A percentile compares a stretch with the other conserved stretches of the same genome.
Evolutionary conservation across 23 tunicate species (phyloP).

Genomic region (Diplosoma virens): DNA sequence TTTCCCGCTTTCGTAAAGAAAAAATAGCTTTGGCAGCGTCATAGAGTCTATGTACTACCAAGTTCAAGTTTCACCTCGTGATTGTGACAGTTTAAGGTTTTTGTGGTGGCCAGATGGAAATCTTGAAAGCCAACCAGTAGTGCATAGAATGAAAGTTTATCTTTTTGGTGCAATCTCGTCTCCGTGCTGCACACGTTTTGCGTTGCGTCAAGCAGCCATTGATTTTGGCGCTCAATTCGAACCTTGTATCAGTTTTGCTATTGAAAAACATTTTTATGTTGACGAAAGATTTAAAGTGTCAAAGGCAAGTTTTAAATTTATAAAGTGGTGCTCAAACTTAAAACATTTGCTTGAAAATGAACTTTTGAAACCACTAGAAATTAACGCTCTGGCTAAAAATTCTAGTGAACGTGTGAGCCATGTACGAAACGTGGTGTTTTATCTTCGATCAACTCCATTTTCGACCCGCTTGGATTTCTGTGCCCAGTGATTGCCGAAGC

Average conservation of each 20-base stretch:
- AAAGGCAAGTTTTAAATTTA: neutral
- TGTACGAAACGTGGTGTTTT: conserved; percentile 26
- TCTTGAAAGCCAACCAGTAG: neutral
- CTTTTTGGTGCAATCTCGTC: conserved; percentile 44
- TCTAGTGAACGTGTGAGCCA: conserved; percentile 25
- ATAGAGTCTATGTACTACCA: conserved; percentile 38
- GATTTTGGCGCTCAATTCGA: conserved; percentile 4
- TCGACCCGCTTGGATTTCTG: too few species aligned
- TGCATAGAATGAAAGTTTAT: conserved; percentile 15
- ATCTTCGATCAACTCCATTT: neutral
- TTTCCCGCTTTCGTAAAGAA: conserved; percentile 30
- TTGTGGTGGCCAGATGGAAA: conserved; percentile 33
- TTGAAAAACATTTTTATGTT: conserved; percentile 27
- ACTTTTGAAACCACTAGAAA: neutral
- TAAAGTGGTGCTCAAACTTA: neutral
- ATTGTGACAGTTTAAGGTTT: conserved; percentile 20
- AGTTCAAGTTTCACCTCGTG: conserved; percentile 20
- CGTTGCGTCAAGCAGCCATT: conserved; percentile 4
- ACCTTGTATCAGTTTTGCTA: neutral
- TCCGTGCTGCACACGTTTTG: conserved; percentile 14
- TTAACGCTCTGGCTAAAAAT: too few species aligned
- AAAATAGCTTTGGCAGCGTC: conserved; percentile 22
- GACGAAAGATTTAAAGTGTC: neutral
- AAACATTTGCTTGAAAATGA: conserved; percentile 1
- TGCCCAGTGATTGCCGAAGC: neutral